These are phyloP conservation scores for Cydia fagiglandana DNA, from an alignment of 1,140 invertebrate species.

Conservation along the genomic window DNA sequence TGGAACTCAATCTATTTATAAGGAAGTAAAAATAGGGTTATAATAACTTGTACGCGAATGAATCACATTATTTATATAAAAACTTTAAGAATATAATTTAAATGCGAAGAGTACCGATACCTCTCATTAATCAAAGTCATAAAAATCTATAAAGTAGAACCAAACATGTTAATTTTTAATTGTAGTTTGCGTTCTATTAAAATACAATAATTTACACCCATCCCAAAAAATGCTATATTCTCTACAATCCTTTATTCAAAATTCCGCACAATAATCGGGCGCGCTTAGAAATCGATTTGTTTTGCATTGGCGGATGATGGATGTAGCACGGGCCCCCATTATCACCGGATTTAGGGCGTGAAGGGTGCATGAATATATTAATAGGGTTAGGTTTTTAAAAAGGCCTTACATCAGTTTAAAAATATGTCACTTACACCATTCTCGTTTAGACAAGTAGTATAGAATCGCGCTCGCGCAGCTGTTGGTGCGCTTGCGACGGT, in stretches of 20 bases:
- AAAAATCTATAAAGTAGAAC: background rate
- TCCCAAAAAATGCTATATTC: background rate
- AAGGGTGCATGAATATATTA: constrained; percentile 75
- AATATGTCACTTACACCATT: background rate
- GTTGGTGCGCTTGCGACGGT: constrained; percentile 38
- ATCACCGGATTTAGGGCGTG: constrained; percentile 65
- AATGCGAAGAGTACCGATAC: too few species aligned
- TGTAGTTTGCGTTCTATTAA: constrained; percentile 5
- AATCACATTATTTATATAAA: too few species aligned
- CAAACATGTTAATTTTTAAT: background rate
- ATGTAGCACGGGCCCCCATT: constrained; percentile 58
- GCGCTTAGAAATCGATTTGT: constrained; percentile 67
- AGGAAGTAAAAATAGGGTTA: too few species aligned
- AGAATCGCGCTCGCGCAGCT: constrained; percentile 54
- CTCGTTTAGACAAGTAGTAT: background rate
- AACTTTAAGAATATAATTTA: too few species aligned
- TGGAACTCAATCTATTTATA: too few species aligned
- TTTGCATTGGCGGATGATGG: constrained; percentile 62
- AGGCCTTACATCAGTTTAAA: background rate
- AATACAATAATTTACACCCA: constrained; percentile 8
- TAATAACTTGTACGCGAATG: too few species aligned
- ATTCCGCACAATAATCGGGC: constrained; percentile 47
- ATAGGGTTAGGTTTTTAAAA: constrained; percentile 37
- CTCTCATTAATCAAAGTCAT: too few species aligned
- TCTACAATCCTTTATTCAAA: constrained; percentile 20